These are phyloP conservation scores for Cardiocondyla obscurior DNA, from an alignment of 1,140 invertebrate genomes.

Conservation along the genomic window DNA sequence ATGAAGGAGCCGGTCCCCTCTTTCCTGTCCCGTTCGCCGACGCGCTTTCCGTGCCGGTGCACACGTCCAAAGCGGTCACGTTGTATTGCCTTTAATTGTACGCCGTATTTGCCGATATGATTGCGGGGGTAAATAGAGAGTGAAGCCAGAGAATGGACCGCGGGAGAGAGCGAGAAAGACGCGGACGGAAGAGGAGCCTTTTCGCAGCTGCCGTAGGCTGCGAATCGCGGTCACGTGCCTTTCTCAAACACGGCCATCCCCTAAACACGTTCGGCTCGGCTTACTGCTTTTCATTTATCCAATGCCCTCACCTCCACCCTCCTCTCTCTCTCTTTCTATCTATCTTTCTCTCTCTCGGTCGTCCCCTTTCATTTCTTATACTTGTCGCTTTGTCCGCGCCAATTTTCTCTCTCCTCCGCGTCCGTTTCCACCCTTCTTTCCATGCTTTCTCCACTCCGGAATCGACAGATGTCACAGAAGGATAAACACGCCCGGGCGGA, in stretches of 20 bases:
- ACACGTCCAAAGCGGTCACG: conserved; percentile 67
- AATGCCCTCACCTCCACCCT: background rate
- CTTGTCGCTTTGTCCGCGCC: background rate
- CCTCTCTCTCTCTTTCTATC: too few relatives aligned
- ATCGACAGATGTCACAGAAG: conserved; percentile 71
- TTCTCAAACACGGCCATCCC: conserved; percentile 62
- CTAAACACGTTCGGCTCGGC: conserved; percentile 66
- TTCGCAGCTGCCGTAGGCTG: conserved; percentile 67
- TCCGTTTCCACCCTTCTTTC: conserved; percentile 34
- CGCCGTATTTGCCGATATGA: conserved; percentile 69
- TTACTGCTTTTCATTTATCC: conserved; percentile 72
- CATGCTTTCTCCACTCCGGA: conserved; percentile 42
- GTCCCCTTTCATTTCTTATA: conserved; percentile 16
- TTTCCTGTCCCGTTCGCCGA: background rate
- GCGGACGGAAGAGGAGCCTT: conserved; percentile 58
- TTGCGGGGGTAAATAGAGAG: conserved; percentile 66
- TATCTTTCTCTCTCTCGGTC: too few relatives aligned
- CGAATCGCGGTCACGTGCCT: conserved; percentile 67
- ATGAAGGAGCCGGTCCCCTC: background rate
- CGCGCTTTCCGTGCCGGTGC: conserved; percentile 64
- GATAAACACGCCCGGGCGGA: conserved; percentile 59
- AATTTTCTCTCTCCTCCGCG: background rate
- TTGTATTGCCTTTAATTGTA: conserved; percentile 72
- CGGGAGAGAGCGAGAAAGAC: conserved; percentile 1
- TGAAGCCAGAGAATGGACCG: background rate